Evolutionary conservation across 1,140 invertebrate species (phyloP).

Genomic region (Branchinecta lynchi): DNA sequence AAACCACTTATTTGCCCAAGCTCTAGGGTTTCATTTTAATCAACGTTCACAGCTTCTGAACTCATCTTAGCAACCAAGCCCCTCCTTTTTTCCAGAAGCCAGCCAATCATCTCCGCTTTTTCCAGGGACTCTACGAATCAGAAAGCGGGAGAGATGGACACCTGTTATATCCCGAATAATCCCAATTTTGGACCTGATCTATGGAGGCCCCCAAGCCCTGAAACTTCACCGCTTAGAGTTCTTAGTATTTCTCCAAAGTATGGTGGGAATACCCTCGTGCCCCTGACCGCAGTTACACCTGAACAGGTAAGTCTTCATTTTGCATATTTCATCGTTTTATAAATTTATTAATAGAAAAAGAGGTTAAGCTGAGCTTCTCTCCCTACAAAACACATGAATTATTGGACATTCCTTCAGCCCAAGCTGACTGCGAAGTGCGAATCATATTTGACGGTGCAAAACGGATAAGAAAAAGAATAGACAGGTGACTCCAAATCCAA

Average conservation of each 20-base stretch:
- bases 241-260: not conserved
- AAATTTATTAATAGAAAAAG: too few species aligned
- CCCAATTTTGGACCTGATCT: conserved; percentile 20
- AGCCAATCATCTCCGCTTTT: too few species aligned
- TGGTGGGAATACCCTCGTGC: not conserved
- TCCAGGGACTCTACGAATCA: not conserved
- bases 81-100: not conserved
- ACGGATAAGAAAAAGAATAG: too few species aligned
- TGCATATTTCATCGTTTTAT: too few species aligned
- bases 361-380: too few species aligned
- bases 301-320: not conserved
- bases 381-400: too few species aligned
- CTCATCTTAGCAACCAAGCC: not conserved
- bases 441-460: too few species aligned
- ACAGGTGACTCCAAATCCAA: too few species aligned
- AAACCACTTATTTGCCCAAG: conserved; percentile 5
- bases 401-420: too few species aligned
- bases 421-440: too few species aligned
- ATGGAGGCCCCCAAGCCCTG: conserved; percentile 18
- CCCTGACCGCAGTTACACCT: not conserved
- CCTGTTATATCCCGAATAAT: conserved; percentile 22
- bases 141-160: conserved; percentile 17
- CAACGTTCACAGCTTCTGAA: not conserved
- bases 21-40: conserved; percentile 7
- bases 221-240: conserved; percentile 11